These are phyloP conservation scores for Embiotoca jacksoni DNA, from an alignment of 2,113 vertebrate species.

Conservation along the genomic window DNA sequence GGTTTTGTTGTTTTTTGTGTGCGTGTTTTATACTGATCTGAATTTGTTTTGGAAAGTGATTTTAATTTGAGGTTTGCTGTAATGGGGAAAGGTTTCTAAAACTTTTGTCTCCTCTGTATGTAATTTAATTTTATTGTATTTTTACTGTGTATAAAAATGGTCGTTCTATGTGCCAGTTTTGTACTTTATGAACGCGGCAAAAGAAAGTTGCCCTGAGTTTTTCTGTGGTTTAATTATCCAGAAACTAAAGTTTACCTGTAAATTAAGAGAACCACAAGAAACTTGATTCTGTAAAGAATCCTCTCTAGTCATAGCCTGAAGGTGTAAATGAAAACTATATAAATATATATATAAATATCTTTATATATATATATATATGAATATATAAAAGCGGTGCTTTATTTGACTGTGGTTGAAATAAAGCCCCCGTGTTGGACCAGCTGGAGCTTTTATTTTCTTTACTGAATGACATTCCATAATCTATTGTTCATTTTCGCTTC, in stretches of 20 bases:
- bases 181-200: constrained; percentile 95
- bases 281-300: constrained; percentile 99
- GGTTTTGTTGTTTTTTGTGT: constrained; percentile 64
- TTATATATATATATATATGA: constrained; percentile 78
- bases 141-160: constrained; percentile 99
- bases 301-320: constrained; percentile 98
- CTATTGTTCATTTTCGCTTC: constrained; percentile 80
- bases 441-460: constrained; percentile 98
- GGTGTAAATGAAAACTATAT: constrained; percentile 92
- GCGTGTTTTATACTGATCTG: constrained; percentile 89
- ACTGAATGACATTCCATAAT: constrained; percentile 84
- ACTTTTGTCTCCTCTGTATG: constrained; percentile 86
- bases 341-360: constrained; percentile 77
- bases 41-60: constrained; percentile 92
- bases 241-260: constrained; percentile 98
- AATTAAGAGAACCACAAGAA: constrained; percentile 98
- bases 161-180: constrained; percentile 99
- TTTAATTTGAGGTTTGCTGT: constrained; percentile 95
- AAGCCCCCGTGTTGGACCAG: constrained; percentile 99
- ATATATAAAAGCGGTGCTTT: constrained; percentile 92
- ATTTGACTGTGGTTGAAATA: constrained; percentile 98
- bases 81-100: constrained; percentile 90
- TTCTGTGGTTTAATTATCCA: constrained; percentile 97
- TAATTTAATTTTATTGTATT: constrained; percentile 99
- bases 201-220: constrained; percentile 88